These are phyloP conservation scores for Ectemnius lituratus DNA, from an alignment of 2,888 invertebrate genomes.

Conservation along the genomic window DNA sequence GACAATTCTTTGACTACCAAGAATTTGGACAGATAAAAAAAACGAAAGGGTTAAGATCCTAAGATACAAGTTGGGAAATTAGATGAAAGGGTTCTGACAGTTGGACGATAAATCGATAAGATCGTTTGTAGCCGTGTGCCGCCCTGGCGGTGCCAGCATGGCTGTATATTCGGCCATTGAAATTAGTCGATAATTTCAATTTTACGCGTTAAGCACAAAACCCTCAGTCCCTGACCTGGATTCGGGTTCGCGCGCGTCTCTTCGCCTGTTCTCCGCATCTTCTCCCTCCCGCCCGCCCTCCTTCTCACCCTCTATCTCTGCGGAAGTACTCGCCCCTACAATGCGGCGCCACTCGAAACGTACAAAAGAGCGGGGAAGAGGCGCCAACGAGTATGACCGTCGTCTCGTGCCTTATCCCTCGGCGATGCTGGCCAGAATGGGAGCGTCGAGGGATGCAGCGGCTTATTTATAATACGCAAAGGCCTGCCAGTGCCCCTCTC, in stretches of 20 bases:
- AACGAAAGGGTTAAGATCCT: neutral
- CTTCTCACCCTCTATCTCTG: slow-evolving; percentile 27
- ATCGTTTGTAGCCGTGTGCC: slow-evolving; percentile 32
- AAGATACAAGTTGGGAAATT: neutral
- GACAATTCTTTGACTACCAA: neutral
- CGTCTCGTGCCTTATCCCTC: slow-evolving; percentile 33
- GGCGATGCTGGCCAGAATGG: slow-evolving; percentile 26
- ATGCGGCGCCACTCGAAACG: slow-evolving; percentile 57
- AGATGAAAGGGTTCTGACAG: slow-evolving; percentile 8
- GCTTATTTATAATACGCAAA: neutral
- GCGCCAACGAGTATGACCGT: slow-evolving; percentile 55
- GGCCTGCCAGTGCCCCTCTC: neutral
- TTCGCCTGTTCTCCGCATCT: slow-evolving; percentile 23
- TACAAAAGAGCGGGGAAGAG: slow-evolving; percentile 48
- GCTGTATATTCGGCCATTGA: slow-evolving; percentile 58
- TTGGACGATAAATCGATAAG: slow-evolving; percentile 40
- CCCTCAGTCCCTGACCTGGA: slow-evolving; percentile 68
- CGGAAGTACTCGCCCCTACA: slow-evolving; percentile 53
- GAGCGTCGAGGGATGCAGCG: slow-evolving; percentile 23
- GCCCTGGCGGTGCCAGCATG: slow-evolving; percentile 43
- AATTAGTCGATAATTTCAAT: slow-evolving; percentile 72
- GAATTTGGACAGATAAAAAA: neutral
- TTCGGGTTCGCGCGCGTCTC: slow-evolving; percentile 53
- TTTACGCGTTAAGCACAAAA: slow-evolving; percentile 69
- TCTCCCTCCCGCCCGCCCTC: neutral